Base-by-base conservation (phyloP, 2,113 vertebrate species). In the Tragelaphus imberbis region DNA sequence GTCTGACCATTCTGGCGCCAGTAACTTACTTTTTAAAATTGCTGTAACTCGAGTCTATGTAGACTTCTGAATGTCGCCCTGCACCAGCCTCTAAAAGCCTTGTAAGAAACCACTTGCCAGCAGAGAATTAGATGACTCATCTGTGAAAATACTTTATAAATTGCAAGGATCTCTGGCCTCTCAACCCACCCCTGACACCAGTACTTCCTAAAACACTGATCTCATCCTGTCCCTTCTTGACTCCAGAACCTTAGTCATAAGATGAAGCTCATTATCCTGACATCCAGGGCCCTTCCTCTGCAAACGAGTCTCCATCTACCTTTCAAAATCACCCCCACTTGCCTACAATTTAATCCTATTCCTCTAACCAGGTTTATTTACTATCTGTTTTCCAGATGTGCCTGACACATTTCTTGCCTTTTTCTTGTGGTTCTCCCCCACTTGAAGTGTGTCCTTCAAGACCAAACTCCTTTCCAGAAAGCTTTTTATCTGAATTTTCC, bases 101-200 rank as follows among this genome's bases (percentile, higher is more conserved):
- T 89, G 56, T 33, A 90, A 94, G 98, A 94, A 97, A 94, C 91
- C 79, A 68, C 91, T 91, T 97, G 96, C 94, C 95, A 91, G 91
- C 71, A 97, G 96, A 94, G 88, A 97, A 98, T 95, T 94, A 94
- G 97, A 97, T 98, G 98, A 98, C 97, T 98, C 98, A 98, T 96
- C 77, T 25, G 75, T 94, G 96, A 96, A 97, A 96, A 97, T 80
- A 95, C 87, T 97, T 98, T 94, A 58, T 97, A 97, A 98, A 97
- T 97, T 97, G 96, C 97, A 95, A 86, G 93, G 93, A 86, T 91
- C 93, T 97, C 94, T 94, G 91, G 96, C 91, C 84, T 94, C 84
- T 77, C 96, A 93, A 49, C 40, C 61, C 44, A 51, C 88, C 95
- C 84, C 95, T 95, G 93, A 98, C 97, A 98, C 96, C 91, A 95